These are phyloP conservation scores for Lasius platythorax DNA, from an alignment of 2,888 invertebrate species.

Conservation along the genomic window DNA sequence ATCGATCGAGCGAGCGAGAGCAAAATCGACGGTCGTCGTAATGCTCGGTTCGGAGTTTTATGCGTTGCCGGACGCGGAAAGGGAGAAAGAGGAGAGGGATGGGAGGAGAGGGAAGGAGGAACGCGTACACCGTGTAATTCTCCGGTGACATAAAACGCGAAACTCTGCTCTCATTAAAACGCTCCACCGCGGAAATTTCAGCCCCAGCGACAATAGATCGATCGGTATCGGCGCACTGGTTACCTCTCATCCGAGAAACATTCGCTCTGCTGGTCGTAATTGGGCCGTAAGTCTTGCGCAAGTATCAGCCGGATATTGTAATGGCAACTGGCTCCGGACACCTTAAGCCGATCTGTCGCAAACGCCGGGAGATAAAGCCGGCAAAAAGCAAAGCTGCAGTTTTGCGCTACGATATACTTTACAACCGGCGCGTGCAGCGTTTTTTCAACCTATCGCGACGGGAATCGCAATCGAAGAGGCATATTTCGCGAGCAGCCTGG, in stretches of 20 bases:
- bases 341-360: constrained; percentile 50
- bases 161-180: constrained; percentile 47
- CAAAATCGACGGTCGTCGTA: constrained; percentile 28
- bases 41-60: background rate
- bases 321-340: constrained; percentile 1
- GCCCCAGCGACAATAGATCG: constrained; percentile 31
- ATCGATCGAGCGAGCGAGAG: constrained; percentile 42
- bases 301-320: constrained; percentile 48
- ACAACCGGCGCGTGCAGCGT: constrained; percentile 23
- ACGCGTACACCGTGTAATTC: constrained; percentile 35
- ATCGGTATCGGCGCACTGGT: constrained; percentile 26
- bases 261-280: constrained; percentile 22
- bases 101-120: background rate
- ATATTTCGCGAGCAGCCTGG: background rate
- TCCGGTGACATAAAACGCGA: constrained; percentile 36
- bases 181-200: constrained; percentile 36
- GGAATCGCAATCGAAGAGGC: background rate
- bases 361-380: constrained; percentile 44
- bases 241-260: constrained; percentile 36
- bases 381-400: constrained; percentile 40
- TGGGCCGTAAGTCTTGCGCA: constrained; percentile 42
- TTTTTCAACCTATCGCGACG: constrained; percentile 29
- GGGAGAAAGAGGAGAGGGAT: too few relatives aligned
- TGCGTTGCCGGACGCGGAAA: background rate
- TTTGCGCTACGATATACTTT: constrained; percentile 44